A percentile compares a stretch with the other conserved stretches of the same genome.
Conservation (phyloP, 2,113 vertebrate genomes). For the Oreochromis spilurus region DNA sequence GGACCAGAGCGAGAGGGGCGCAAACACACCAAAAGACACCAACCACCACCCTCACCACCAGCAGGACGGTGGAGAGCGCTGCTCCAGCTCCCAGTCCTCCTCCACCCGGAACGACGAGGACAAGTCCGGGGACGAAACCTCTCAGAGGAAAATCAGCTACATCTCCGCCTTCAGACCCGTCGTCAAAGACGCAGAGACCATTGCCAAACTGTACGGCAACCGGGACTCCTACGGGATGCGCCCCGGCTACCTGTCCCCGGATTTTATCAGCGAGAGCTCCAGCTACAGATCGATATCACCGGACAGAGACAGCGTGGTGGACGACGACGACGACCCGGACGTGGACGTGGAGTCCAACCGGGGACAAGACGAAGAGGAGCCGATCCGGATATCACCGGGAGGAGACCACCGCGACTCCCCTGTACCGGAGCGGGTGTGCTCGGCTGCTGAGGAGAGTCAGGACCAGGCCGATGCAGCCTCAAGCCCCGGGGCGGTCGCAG, state of each 20-base stretch:
- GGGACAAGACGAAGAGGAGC: conserved; percentile 81
- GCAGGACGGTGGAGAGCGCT: conserved; percentile 71
- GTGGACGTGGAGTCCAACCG: conserved; percentile 91
- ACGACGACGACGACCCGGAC: conserved; percentile 79
- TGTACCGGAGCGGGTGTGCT: conserved; percentile 46
- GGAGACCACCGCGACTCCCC: conserved; percentile 47
- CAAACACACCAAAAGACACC: conserved; percentile 75
- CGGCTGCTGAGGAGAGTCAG: conserved; percentile 54
- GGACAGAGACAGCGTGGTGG: conserved; percentile 84
- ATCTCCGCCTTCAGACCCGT: conserved; percentile 93
- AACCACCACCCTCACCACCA: conserved; percentile 35
- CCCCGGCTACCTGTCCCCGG: conserved; percentile 84
- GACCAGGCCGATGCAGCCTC: conserved; percentile 32
- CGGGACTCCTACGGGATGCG: conserved; percentile 76
- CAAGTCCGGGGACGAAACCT: conserved; percentile 77
- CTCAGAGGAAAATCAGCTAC: conserved; percentile 83
- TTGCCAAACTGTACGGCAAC: conserved; percentile 91
- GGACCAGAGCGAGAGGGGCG: conserved; percentile 74
- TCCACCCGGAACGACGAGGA: conserved; percentile 75
- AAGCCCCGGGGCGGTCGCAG: conserved; percentile 28
- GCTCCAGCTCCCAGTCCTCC: conserved; percentile 75
- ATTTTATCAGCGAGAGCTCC: conserved; percentile 91
- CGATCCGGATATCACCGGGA: conserved; percentile 58
- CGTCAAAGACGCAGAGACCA: conserved; percentile 89
- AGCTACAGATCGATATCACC: conserved; percentile 88